A percentile compares a stretch with the other conserved stretches of the same genome.
Evolutionary conservation across 2,113 vertebrate genomes (phyloP).

Genomic region (Tetraodon nigroviridis): DNA sequence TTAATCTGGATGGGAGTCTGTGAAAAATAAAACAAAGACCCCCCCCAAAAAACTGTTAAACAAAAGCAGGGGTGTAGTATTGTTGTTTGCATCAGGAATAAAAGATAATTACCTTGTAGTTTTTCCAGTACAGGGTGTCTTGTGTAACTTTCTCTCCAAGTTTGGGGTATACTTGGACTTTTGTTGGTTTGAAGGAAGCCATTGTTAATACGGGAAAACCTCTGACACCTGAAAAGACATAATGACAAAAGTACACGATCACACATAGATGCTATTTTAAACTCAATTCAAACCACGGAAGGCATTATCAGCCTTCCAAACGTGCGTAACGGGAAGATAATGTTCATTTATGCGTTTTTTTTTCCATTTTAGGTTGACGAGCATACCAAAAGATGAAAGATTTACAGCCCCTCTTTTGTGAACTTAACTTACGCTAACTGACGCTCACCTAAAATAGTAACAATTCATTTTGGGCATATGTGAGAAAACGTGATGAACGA

Average conservation of each 20-base stretch:
- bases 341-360: no score
- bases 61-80: background rate
- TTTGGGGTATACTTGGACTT: conserved; percentile 79
- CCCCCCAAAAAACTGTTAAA: background rate
- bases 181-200: conserved; percentile 86
- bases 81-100: background rate
- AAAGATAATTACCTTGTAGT: conserved; percentile 79
- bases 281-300: no score
- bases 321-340: no score
- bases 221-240: background rate
- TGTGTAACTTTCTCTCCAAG: conserved; percentile 90
- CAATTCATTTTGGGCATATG: background rate
- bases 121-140: conserved; percentile 93
- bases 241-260: no score
- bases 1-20: conserved; percentile 94
- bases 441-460: background rate
- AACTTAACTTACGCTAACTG: no score
- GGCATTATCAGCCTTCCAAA: no score
- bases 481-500: conserved; percentile 42
- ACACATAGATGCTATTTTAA: no score
- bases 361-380: no score
- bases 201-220: conserved; percentile 57
- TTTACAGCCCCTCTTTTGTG: no score
- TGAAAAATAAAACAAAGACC: conserved; percentile 9
- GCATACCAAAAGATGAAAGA: no score